Evolutionary conservation across 2,113 vertebrate genomes (phyloP).

Genomic region (Melierax canorus): DNA sequence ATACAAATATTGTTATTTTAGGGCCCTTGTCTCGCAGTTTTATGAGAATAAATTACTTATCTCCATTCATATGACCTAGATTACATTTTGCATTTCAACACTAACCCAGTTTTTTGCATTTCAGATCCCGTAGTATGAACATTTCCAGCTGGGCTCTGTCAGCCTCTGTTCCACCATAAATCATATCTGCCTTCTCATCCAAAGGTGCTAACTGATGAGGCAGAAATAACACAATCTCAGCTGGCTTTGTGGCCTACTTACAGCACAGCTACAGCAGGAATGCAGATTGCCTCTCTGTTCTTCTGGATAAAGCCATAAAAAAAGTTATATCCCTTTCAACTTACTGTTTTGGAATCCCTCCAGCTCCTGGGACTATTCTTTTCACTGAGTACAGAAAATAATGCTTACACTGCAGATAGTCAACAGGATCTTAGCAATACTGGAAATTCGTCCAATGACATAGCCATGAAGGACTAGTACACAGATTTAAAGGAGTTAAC

Average conservation of each 20-base stretch:
- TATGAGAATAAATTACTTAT: constrained; percentile 41
- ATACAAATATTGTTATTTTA: neutral
- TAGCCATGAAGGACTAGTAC: neutral
- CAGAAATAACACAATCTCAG: constrained; percentile 64
- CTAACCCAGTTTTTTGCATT: constrained; percentile 68
- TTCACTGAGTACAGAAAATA: neutral
- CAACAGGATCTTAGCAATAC: neutral
- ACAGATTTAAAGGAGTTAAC: neutral
- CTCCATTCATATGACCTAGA: constrained; percentile 56
- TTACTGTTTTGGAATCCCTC: constrained; percentile 1
- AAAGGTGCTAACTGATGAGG: constrained; percentile 61
- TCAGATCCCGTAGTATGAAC: constrained; percentile 41
- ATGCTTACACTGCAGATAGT: neutral
- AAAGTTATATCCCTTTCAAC: neutral
- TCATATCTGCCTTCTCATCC: constrained; percentile 67
- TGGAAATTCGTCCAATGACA: neutral
- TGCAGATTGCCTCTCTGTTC: neutral
- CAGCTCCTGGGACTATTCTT: neutral
- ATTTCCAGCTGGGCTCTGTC: constrained; percentile 60
- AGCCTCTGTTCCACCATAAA: constrained; percentile 68
- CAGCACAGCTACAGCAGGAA: neutral
- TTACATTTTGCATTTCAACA: constrained; percentile 65
- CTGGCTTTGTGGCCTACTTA: constrained; percentile 57
- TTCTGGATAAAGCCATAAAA: constrained; percentile 4
- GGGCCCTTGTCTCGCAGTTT: neutral